Percentiles rank a stretch among this genome's conserved stretches.
These are phyloP conservation scores for Pogonocichla stellata DNA, from an alignment of 2,113 vertebrate genomes.

Conservation along the genomic window DNA sequence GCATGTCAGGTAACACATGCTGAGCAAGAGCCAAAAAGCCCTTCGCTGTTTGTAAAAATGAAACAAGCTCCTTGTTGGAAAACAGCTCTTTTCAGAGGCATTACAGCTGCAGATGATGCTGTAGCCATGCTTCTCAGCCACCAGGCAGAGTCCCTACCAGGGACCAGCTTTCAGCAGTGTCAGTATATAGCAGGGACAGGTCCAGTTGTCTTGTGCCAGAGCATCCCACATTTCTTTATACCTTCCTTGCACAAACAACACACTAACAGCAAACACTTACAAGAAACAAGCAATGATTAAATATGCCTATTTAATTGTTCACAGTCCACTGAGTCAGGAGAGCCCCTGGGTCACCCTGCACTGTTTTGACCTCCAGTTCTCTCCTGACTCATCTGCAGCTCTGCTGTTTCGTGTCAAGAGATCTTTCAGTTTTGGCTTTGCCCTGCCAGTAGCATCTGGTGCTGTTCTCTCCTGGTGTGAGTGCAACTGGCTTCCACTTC, in stretches of 20 bases:
- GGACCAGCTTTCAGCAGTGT: not conserved
- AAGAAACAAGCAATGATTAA: not conserved
- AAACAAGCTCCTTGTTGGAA: not conserved
- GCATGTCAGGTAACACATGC: not conserved
- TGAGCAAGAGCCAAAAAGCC: not conserved
- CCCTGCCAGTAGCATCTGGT: not conserved
- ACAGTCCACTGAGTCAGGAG: rapidly evolving
- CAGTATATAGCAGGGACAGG: not conserved
- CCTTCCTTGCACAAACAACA: not conserved
- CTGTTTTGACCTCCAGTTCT: not conserved
- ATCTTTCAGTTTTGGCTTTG: not conserved
- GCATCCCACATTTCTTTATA: not conserved
- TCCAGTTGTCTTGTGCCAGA: not conserved
- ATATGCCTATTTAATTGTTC: not conserved
- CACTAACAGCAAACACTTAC: not conserved
- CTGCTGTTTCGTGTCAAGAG: not conserved
- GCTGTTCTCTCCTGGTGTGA: not conserved
- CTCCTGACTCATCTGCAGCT: not conserved
- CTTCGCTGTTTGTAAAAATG: not conserved
- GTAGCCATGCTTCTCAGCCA: not conserved
- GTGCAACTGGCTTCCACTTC: not conserved
- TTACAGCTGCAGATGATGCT: rapidly evolving
- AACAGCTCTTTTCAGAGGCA: not conserved
- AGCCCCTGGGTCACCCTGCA: not conserved
- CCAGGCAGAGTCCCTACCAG: not conserved